Conservation (phyloP, 2,113 vertebrate species). For the Urocynchramus pylzowi region DNA sequence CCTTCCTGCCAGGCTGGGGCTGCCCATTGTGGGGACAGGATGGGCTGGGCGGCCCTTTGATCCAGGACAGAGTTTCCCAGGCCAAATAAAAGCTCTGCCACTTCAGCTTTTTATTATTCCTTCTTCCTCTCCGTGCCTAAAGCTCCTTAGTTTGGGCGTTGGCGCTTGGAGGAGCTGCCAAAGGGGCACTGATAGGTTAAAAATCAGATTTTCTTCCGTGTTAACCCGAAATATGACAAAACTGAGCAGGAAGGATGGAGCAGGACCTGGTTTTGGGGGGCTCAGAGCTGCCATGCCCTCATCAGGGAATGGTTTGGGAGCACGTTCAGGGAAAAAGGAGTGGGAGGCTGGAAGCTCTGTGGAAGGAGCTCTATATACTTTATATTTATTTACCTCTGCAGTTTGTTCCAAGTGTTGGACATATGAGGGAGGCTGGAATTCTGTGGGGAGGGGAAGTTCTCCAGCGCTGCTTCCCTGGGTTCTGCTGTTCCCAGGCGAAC, state of each 20-base stretch:
- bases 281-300: neutral
- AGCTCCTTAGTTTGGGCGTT: neutral
- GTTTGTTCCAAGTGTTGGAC: neutral
- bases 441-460: neutral
- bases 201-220: neutral
- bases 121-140: neutral
- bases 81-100: neutral
- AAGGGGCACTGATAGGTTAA: neutral
- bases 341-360: neutral
- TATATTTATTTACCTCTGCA: neutral
- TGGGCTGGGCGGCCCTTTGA: constrained; percentile 20
- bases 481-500: neutral
- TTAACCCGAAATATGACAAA: neutral
- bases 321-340: neutral
- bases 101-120: neutral
- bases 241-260: neutral
- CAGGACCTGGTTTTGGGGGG: neutral
- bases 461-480: neutral
- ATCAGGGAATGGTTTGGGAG: neutral
- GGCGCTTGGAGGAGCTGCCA: neutral
- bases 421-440: neutral
- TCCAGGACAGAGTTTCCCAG: neutral
- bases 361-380: no score
- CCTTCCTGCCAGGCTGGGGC: neutral
- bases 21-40: constrained; percentile 29